Percentiles rank a stretch among this genome's conserved stretches.
phyloP scores from a whole-genome alignment of 2,797 vertebrate species.

The Gadopsis marmoratus region DNA sequence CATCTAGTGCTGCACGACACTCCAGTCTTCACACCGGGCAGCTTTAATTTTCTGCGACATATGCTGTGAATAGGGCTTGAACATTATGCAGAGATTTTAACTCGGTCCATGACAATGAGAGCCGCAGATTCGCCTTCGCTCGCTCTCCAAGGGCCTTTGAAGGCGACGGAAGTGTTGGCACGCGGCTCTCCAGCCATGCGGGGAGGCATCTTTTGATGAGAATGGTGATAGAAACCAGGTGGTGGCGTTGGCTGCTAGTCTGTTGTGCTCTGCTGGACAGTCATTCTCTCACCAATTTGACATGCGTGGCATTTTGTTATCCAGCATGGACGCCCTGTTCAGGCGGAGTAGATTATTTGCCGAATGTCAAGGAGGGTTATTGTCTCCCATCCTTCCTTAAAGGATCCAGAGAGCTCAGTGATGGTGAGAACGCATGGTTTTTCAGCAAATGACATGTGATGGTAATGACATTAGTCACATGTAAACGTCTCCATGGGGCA shows the following conservation, averaged over 20 bases:
- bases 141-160: constrained; percentile 60
- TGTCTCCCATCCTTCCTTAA: constrained; percentile 39
- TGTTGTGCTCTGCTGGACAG: constrained; percentile 77
- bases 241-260: constrained; percentile 65
- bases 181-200: constrained; percentile 12
- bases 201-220: constrained; percentile 71
- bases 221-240: constrained; percentile 59
- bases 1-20: constrained; percentile 1
- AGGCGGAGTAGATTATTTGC: constrained; percentile 73
- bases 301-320: constrained; percentile 83
- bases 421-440: constrained; percentile 6
- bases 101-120: constrained; percentile 58
- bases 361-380: constrained; percentile 79
- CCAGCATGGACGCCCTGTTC: constrained; percentile 63
- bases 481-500: constrained; percentile 47
- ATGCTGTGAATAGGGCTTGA: constrained; percentile 74
- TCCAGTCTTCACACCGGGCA: constrained; percentile 41
- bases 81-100: constrained; percentile 66
- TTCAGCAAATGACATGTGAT: constrained; percentile 50
- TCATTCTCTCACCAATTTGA: constrained; percentile 80
- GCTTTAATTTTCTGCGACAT: constrained; percentile 71
- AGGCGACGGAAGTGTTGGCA: constrained; percentile 54
- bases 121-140: constrained; percentile 24
- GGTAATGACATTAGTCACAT: constrained; percentile 57
- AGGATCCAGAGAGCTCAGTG: constrained; percentile 52